phyloP scores from a whole-genome alignment of 1,140 invertebrate genomes.

The Ectropis grisescens region DNA sequence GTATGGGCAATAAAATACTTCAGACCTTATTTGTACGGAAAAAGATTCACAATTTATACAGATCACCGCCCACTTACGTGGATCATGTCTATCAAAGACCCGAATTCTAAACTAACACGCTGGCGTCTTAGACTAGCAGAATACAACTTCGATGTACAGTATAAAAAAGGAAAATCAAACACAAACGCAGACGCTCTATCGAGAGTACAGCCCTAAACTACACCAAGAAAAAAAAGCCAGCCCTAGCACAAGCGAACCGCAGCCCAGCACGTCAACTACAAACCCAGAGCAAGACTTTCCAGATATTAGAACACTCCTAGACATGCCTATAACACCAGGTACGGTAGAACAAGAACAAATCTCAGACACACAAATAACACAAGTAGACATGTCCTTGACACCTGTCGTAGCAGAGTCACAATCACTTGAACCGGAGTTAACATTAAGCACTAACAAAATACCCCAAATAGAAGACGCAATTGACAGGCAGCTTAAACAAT shows the following conservation, averaged over 20 bases:
- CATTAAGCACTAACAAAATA: conserved; percentile 4
- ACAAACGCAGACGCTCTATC: background rate
- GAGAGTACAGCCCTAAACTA: background rate
- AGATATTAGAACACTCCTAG: no score
- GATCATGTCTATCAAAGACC: background rate
- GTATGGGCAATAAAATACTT: background rate
- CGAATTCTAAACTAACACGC: conserved; percentile 5
- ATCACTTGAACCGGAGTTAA: background rate
- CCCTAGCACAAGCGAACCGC: conserved; percentile 3
- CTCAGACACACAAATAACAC: no score
- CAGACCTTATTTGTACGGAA: background rate
- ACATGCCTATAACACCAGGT: conserved; percentile 5
- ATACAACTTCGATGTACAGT: conserved; percentile 8
- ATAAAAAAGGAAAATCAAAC: background rate
- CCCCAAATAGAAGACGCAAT: conserved; percentile 18
- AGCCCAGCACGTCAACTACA: conserved; percentile 4
- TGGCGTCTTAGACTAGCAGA: conserved; percentile 11
- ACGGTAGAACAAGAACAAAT: no score
- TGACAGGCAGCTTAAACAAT: conserved; percentile 19
- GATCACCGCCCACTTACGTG: background rate
- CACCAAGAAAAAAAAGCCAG: background rate
- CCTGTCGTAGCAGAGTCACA: background rate
- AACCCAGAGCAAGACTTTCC: background rate
- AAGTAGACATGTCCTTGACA: no score
- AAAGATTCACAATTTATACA: background rate